A percentile compares a stretch with the other conserved stretches of the same genome.
These are phyloP conservation scores for Monopterus albus DNA, from an alignment of 2,113 vertebrate species.

Conservation along the genomic window DNA sequence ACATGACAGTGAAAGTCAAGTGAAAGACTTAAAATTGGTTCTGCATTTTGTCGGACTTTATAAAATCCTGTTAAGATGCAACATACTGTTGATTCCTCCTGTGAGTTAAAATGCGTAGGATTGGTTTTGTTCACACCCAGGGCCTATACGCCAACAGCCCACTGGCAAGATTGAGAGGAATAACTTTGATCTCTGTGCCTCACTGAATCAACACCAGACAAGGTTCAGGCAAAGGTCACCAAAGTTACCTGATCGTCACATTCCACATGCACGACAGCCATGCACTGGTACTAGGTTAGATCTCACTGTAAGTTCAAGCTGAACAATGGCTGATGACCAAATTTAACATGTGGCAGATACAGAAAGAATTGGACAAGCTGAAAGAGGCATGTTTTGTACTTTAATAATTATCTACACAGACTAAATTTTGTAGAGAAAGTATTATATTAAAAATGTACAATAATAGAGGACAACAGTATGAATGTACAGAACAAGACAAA, in stretches of 20 bases:
- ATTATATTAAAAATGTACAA: not conserved
- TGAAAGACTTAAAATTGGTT: conserved; percentile 55
- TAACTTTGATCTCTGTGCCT: conserved; percentile 79
- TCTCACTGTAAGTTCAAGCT: conserved; percentile 75
- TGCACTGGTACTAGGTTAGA: conserved; percentile 70
- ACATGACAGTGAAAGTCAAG: conserved; percentile 71
- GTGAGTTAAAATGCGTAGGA: conserved; percentile 27
- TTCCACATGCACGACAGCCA: conserved; percentile 78
- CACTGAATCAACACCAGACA: conserved; percentile 84
- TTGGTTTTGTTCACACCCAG: conserved; percentile 66
- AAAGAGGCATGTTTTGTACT: conserved; percentile 7
- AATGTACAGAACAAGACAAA: not conserved
- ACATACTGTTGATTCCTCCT: conserved; percentile 35
- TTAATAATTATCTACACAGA: not conserved
- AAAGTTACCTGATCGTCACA: conserved; percentile 82
- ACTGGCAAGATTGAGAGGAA: conserved; percentile 64
- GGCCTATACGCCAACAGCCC: conserved; percentile 47
- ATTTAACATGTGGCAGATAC: conserved; percentile 42
- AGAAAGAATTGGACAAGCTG: conserved; percentile 1
- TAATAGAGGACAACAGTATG: not conserved
- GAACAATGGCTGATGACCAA: conserved; percentile 42
- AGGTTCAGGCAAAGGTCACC: conserved; percentile 82
- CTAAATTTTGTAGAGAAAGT: not conserved
- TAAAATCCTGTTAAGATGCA: conserved; percentile 42
- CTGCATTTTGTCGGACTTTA: too few relatives aligned